phyloP scores from a whole-genome alignment of 1,140 invertebrate species.

The Paracyclopina nana region DNA sequence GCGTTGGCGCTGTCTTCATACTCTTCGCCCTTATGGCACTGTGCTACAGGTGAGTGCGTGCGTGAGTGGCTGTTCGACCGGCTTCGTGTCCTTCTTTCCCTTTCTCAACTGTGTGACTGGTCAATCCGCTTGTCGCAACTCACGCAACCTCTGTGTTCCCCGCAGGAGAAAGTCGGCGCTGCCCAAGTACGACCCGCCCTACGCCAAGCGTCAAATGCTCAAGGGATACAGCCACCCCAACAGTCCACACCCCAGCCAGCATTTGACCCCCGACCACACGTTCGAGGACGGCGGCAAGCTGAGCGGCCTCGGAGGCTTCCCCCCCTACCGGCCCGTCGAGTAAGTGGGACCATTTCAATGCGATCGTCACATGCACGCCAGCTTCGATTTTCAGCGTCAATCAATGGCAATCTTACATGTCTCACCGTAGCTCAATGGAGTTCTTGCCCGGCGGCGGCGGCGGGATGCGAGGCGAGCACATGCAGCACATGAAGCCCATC shows the following conservation, averaged over 20 bases:
- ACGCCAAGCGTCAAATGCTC: slow-evolving; percentile 53
- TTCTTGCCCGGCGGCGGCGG: too few relatives aligned
- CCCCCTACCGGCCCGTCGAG: slow-evolving; percentile 8
- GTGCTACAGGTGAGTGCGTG: slow-evolving; percentile 86
- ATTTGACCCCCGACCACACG: slow-evolving; percentile 2
- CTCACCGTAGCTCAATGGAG: too few relatives aligned
- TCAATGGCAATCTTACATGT: too few relatives aligned
- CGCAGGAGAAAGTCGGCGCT: slow-evolving; percentile 60
- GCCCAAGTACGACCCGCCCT: slow-evolving; percentile 63
- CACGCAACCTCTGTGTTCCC: background rate
- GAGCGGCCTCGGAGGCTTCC: slow-evolving; percentile 31
- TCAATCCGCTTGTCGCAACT: background rate
- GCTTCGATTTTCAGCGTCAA: slow-evolving; percentile 21
- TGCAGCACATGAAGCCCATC: slow-evolving; percentile 42
- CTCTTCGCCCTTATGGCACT: slow-evolving; percentile 92
- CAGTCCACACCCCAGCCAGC: slow-evolving; percentile 16
- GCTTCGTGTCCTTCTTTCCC: background rate
- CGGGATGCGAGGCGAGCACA: slow-evolving; percentile 64
- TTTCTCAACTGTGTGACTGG: background rate
- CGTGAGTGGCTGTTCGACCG: background rate
- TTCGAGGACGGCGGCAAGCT: slow-evolving; percentile 4
- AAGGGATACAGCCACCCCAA: slow-evolving; percentile 29
- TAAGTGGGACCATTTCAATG: background rate
- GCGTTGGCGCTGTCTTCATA: slow-evolving; percentile 94
- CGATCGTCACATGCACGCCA: too few relatives aligned